Evolutionary conservation across 2,113 vertebrate genomes (phyloP).

Genomic region (Poeciliopsis turrubarensis): DNA sequence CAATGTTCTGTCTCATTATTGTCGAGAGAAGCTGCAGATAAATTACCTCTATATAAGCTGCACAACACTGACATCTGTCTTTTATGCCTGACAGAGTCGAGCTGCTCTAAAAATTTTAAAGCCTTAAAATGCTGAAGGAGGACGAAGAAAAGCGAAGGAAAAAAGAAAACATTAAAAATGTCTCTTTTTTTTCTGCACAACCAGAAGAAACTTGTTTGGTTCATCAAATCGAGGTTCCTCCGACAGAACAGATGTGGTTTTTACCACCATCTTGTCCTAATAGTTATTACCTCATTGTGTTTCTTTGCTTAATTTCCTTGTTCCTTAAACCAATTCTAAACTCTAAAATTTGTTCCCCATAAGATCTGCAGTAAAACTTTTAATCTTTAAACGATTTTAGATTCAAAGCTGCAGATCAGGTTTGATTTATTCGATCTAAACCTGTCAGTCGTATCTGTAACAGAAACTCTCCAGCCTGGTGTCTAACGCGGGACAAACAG

Average conservation of each 20-base stretch:
- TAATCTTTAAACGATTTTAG: not conserved
- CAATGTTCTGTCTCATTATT: not conserved
- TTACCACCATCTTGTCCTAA: not conserved
- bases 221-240: not conserved
- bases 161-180: too few species aligned
- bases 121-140: not conserved
- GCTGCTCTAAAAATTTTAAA: not conserved
- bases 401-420: not conserved
- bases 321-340: conserved; percentile 2
- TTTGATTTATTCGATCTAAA: not conserved
- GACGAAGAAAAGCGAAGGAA: not conserved
- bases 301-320: not conserved
- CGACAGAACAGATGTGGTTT: not conserved
- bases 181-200: not conserved
- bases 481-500: not conserved
- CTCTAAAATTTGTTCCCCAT: not conserved
- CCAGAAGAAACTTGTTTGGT: not conserved
- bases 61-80: conserved; percentile 1
- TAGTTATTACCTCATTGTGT: conserved; percentile 4
- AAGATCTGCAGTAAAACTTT: not conserved
- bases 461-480: not conserved
- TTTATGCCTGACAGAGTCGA: not conserved
- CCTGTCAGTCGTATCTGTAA: not conserved
- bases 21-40: not conserved
- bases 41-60: not conserved